Conservation (phyloP, 1,140 invertebrate genomes). For the Medauroidea extradentata region DNA sequence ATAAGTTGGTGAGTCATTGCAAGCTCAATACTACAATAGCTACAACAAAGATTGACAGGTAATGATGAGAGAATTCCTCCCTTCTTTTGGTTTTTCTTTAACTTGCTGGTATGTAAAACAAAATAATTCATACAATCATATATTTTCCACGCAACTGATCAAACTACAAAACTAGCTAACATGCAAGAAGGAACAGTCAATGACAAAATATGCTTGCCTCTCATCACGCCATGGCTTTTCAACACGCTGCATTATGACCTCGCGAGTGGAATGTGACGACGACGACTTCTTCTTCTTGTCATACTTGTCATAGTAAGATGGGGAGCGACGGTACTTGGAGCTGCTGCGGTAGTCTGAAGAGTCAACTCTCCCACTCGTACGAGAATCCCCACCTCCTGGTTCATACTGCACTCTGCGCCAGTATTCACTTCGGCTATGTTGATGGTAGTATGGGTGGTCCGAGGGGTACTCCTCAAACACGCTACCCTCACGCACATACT, state of each 20-base stretch:
- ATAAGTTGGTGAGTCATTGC: too few relatives aligned
- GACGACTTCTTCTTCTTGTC: slow-evolving; percentile 12
- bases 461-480: slow-evolving; percentile 10
- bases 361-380: slow-evolving; percentile 12
- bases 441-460: slow-evolving; percentile 11
- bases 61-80: too few relatives aligned
- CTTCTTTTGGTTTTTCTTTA: too few relatives aligned
- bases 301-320: slow-evolving; percentile 16
- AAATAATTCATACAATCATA: too few relatives aligned
- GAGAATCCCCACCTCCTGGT: slow-evolving; percentile 14
- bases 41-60: too few relatives aligned
- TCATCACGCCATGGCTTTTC: slow-evolving; percentile 41
- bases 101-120: too few relatives aligned
- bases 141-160: too few relatives aligned
- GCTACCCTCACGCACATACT: slow-evolving; percentile 17
- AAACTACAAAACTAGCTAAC: too few relatives aligned
- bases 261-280: slow-evolving; percentile 52
- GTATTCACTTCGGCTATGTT: slow-evolving; percentile 9
- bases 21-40: too few relatives aligned
- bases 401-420: slow-evolving; percentile 17
- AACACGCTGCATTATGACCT: slow-evolving; percentile 72
- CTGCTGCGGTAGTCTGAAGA: slow-evolving; percentile 13
- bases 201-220: slow-evolving; percentile 10
- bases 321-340: slow-evolving; percentile 5
- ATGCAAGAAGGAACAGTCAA: too few relatives aligned